Percentiles rank a stretch among this genome's conserved stretches.
Conservation (phyloP, 2,113 vertebrate genomes). For the Himantopus leucocephalus region DNA sequence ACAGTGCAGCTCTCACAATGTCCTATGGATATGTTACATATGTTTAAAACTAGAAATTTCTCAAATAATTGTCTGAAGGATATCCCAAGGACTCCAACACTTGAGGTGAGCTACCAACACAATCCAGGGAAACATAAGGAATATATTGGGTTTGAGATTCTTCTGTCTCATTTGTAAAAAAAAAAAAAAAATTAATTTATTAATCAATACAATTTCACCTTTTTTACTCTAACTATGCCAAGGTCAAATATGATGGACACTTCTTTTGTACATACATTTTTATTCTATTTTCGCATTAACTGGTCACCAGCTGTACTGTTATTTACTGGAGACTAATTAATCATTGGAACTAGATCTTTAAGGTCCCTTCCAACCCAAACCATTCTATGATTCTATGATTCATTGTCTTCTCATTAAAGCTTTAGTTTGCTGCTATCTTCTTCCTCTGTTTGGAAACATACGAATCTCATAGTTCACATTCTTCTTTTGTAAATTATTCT, state of each 20-base stretch:
- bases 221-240: background rate
- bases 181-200: background rate
- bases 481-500: background rate
- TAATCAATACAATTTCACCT: background rate
- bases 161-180: background rate
- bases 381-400: background rate
- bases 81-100: background rate
- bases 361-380: background rate
- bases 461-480: background rate
- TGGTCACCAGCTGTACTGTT: background rate
- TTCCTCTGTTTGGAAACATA: background rate
- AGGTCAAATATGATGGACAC: background rate
- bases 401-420: background rate
- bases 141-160: background rate
- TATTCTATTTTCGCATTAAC: background rate
- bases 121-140: background rate
- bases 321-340: background rate
- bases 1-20: background rate
- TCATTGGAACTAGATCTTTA: background rate
- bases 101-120: background rate
- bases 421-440: background rate
- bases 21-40: background rate
- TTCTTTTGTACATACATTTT: background rate
- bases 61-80: background rate
- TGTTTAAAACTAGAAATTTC: background rate